Evolutionary conservation across 1,140 invertebrate genomes (phyloP).

Genomic region (Pachypsylla venusta): DNA sequence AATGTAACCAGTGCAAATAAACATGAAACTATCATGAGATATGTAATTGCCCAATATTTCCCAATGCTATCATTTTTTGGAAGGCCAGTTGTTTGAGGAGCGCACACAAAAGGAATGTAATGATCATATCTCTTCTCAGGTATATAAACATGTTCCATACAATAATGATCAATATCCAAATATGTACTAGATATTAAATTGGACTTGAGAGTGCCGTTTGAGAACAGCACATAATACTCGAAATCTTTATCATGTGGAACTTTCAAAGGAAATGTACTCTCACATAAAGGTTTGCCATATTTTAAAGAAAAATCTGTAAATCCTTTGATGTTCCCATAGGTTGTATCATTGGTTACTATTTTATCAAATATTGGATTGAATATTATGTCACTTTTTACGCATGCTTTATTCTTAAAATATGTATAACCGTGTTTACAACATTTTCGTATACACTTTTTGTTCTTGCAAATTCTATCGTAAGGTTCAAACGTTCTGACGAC

Average conservation of each 20-base stretch:
- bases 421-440: not conserved
- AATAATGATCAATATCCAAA: not conserved
- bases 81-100: not conserved
- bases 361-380: not conserved
- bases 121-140: not conserved
- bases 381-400: not conserved
- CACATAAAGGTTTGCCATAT: not conserved
- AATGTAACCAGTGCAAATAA: not conserved
- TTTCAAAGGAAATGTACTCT: not conserved
- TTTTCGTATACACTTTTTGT: not conserved
- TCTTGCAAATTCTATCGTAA: not conserved
- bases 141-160: not conserved
- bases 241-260: not conserved
- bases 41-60: not conserved
- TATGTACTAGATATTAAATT: not conserved
- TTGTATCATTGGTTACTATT: not conserved
- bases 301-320: not conserved
- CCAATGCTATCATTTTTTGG: not conserved
- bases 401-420: not conserved
- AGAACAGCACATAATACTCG: not conserved
- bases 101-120: not conserved
- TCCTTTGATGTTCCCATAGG: not conserved
- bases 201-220: not conserved
- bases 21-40: not conserved
- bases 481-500: not conserved